A percentile compares a stretch with the other conserved stretches of the same genome.
Evolutionary conservation across 37 sponge, comb jelly and placozoan genomes (phyloP).

Genomic region (Amphimedon queenslandica): DNA sequence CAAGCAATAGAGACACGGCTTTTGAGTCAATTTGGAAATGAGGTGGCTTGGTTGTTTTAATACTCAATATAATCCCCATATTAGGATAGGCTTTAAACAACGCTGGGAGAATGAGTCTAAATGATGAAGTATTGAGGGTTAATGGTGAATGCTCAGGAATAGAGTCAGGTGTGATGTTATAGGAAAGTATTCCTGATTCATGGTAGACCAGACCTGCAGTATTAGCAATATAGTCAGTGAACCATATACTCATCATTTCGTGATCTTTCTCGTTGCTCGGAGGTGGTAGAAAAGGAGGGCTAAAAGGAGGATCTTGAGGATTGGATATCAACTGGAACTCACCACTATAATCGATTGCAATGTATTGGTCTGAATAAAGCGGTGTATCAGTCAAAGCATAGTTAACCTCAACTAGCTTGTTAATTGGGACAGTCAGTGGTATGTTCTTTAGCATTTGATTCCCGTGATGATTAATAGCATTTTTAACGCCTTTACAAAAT

Average conservation of each 20-base stretch:
- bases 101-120: no score
- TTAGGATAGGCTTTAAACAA: no score
- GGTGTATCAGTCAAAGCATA: slow-evolving; percentile 61
- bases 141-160: no score
- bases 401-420: slow-evolving; percentile 54
- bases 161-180: slow-evolving; percentile 48
- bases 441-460: no score
- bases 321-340: slow-evolving; percentile 61
- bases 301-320: slow-evolving; percentile 69
- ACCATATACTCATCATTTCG: slow-evolving; percentile 91
- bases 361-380: slow-evolving; percentile 37
- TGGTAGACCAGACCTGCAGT: slow-evolving; percentile 83
- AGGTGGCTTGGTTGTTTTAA: no score
- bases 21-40: no score
- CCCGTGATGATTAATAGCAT: no score
- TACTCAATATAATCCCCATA: no score
- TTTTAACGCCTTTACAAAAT: no score
- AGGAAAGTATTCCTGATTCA: slow-evolving; percentile 55
- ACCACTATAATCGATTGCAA: slow-evolving; percentile 75
- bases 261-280: slow-evolving; percentile 14
- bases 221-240: slow-evolving; percentile 81
- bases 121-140: no score
- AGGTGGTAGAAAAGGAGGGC: slow-evolving; percentile 63
- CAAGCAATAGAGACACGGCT: no score
- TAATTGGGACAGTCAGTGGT: slow-evolving; percentile 52